phyloP scores from a whole-genome alignment of 2,113 vertebrate species.

The Megalops atlanticus region DNA sequence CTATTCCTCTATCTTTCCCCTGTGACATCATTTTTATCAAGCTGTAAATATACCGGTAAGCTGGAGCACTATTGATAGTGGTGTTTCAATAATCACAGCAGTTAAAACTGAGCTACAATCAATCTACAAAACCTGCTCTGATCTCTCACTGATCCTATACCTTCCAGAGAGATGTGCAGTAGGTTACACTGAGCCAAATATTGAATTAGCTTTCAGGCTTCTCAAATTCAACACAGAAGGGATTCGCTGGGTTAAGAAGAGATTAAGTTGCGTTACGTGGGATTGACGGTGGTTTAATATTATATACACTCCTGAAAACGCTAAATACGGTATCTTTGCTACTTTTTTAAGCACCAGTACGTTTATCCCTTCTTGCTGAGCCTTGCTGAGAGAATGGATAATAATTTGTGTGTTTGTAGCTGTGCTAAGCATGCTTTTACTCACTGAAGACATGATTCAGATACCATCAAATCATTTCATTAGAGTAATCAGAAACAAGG shows the following conservation, averaged over 20 bases:
- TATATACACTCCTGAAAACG: background rate
- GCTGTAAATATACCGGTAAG: background rate
- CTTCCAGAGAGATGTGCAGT: background rate
- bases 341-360: background rate
- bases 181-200: background rate
- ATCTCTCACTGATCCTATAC: background rate
- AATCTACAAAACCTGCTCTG: background rate
- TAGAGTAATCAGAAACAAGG: background rate
- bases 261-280: background rate
- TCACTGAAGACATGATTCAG: background rate
- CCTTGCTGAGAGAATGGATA: background rate
- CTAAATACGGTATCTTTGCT: background rate
- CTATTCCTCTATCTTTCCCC: background rate
- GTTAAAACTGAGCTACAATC: background rate
- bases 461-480: background rate
- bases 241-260: background rate
- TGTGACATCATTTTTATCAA: background rate
- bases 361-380: background rate
- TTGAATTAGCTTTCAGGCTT: slow-evolving; percentile 2
- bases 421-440: background rate
- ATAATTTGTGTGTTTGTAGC: background rate
- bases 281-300: background rate
- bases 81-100: background rate
- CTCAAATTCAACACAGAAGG: background rate
- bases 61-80: background rate